Evolutionary conservation across 2,113 vertebrate species (phyloP).

Genomic region (Lanius collurio): DNA sequence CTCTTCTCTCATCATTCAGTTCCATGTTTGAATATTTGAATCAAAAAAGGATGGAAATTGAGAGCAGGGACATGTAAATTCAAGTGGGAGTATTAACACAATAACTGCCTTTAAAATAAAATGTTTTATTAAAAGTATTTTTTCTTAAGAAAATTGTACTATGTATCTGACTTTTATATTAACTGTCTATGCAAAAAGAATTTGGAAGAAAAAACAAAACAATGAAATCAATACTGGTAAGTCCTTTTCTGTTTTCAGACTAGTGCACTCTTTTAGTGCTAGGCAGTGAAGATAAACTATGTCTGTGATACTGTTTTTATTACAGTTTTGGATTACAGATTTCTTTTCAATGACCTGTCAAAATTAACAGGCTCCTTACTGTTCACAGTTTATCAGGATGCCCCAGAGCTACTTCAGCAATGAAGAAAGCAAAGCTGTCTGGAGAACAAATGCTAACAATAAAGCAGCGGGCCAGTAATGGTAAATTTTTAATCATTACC

Average conservation of each 20-base stretch:
- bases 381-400: conserved; percentile 93
- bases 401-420: conserved; percentile 95
- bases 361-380: conserved; percentile 47
- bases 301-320: conserved; percentile 3
- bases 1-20: background rate
- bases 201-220: background rate
- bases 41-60: background rate
- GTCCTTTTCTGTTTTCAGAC: background rate
- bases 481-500: conserved; percentile 72
- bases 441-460: conserved; percentile 98
- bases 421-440: conserved; percentile 98
- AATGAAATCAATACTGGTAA: conserved; percentile 13
- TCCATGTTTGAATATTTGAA: background rate
- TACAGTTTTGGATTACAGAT: conserved; percentile 9
- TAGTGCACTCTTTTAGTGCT: background rate
- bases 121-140: background rate
- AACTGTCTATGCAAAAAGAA: background rate
- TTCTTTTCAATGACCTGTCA: background rate
- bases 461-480: conserved; percentile 92
- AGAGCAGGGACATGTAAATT: background rate
- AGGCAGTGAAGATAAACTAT: background rate
- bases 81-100: background rate
- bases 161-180: background rate
- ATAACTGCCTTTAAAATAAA: background rate
- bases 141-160: background rate